Base-by-base conservation (phyloP, 2,797 vertebrate species). In the Fringilla coelebs region DNA sequence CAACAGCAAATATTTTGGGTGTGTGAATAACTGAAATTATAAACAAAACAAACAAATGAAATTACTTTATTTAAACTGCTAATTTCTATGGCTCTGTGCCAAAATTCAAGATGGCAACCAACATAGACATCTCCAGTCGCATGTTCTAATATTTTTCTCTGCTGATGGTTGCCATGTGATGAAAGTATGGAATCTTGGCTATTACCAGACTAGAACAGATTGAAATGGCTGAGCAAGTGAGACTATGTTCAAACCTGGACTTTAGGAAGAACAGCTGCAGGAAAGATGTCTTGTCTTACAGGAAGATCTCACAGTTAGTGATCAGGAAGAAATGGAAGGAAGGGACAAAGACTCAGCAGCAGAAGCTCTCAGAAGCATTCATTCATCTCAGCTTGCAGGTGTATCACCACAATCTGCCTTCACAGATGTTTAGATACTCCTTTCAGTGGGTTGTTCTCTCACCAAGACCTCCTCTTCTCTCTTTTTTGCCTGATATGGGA, bases 1-100 rank as follows among this genome's bases (percentile, higher is more conserved):
- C 21, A 63, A 92, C 32, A 92, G 70, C 58, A 91, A 96, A 85
- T 93, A 92, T 54, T 95, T 66, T 60, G 21, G 10, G 58, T 2
- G 20, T 81, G 71, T 92, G 92, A 97, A 88, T 83, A 94, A 96
- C 54, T 84, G 52, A 91, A 96, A 94, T 89, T 84, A 90, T 80
- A 96, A 95, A n/a, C 65, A 95, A 97, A 95, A 88, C 49, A 93
- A 95, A 95, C 54, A 96, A 97, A 96, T 95, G 66, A 97, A 96
- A 97, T 96, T 17, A 94, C 74, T 98, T 98, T 98, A 98, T 97
- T 97, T 51, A 94, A 85, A 96, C 28, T 6, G 54, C 88, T 88
- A 18, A 86, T 54, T 93, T 95, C 74, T 62, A 85, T 78, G 91
- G 52, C 75, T 96, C 90, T 80, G 67, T 90, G 94, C 74, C 96